A percentile compares a stretch with the other conserved stretches of the same genome.
These are phyloP conservation scores for Atta texana DNA, from an alignment of 1,140 invertebrate species.

Conservation along the genomic window DNA sequence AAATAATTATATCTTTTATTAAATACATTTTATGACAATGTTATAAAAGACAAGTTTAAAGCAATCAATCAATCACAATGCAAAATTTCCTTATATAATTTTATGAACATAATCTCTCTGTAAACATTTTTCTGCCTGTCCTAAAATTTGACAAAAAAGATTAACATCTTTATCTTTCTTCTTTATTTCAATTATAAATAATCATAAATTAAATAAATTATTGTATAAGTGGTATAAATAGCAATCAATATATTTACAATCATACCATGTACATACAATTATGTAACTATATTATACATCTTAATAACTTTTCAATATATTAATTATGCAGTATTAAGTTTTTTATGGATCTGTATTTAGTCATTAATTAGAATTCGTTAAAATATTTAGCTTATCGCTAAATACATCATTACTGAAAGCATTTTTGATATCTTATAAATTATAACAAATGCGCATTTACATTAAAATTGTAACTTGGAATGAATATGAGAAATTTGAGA, in stretches of 20 bases:
- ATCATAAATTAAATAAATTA: slow-evolving; percentile 24
- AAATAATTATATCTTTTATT: slow-evolving; percentile 27
- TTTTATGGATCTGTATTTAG: neutral
- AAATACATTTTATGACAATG: neutral
- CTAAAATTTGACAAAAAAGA: neutral
- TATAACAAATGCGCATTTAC: neutral
- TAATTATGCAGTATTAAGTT: neutral
- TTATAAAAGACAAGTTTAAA: neutral
- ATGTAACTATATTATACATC: slow-evolving; percentile 10
- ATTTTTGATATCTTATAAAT: neutral
- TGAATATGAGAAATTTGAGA: neutral
- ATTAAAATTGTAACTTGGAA: neutral
- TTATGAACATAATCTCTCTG: neutral
- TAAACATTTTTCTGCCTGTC: neutral
- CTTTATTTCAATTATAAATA: slow-evolving; percentile 36
- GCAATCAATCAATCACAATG: neutral
- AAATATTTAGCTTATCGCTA: neutral
- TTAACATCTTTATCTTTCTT: neutral
- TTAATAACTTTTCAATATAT: neutral
- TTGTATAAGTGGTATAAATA: slow-evolving; percentile 23
- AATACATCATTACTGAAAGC: neutral
- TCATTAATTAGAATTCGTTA: neutral
- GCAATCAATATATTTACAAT: slow-evolving; percentile 58
- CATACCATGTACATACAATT: slow-evolving; percentile 2
- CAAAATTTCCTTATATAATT: neutral